phyloP scores from a whole-genome alignment of 1,140 invertebrate species.

The Ylistrum balloti region DNA sequence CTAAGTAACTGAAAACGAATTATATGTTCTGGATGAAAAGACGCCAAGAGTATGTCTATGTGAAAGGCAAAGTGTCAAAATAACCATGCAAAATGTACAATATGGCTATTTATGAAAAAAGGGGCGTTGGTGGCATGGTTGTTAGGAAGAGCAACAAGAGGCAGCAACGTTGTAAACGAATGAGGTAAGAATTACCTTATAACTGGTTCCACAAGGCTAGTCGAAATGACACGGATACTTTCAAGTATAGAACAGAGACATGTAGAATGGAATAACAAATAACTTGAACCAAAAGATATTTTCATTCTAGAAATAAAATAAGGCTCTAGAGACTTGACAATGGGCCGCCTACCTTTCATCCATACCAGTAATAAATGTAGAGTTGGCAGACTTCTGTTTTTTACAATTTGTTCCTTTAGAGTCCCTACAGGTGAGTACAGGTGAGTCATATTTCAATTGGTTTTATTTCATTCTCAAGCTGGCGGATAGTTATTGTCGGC shows the following conservation, averaged over 20 bases:
- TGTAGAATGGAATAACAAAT: not conserved
- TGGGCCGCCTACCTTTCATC: not conserved
- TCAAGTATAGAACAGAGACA: not conserved
- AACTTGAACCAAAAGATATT: not conserved
- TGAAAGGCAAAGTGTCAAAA: too few relatives aligned
- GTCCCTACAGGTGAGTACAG: not conserved
- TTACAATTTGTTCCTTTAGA: not conserved
- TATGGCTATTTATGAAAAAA: too few relatives aligned
- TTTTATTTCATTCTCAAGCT: slow-evolving; percentile 21
- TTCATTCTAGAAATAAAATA: not conserved
- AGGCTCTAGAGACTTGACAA: not conserved
- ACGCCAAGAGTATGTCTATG: too few relatives aligned
- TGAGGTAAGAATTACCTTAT: too few relatives aligned
- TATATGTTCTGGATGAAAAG: too few relatives aligned
- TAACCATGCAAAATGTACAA: too few relatives aligned
- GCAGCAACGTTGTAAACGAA: too few relatives aligned
- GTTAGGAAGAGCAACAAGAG: too few relatives aligned
- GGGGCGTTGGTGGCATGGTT: too few relatives aligned
- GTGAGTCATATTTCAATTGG: not conserved
- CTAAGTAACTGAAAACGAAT: too few relatives aligned
- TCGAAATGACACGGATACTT: too few relatives aligned
- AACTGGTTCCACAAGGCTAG: too few relatives aligned
- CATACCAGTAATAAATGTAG: not conserved
- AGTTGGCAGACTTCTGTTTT: not conserved
- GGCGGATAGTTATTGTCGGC: not conserved